A percentile compares a stretch with the other conserved stretches of the same genome.
Conservation (phyloP, 2,888 invertebrate species). For the Herminia tarsipennalis region DNA sequence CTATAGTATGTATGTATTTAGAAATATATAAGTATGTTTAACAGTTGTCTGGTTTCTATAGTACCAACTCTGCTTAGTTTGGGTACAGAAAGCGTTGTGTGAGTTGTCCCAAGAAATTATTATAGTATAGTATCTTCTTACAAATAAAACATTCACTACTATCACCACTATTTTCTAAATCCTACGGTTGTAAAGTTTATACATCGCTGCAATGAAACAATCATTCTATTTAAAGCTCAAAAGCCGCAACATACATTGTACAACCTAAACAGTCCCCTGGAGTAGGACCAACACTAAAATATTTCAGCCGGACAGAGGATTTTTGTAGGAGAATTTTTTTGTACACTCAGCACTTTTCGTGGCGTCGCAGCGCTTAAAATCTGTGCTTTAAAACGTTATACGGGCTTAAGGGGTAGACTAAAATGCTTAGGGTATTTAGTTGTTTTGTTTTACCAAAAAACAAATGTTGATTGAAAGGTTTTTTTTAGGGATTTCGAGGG, state of each 20-base stretch:
- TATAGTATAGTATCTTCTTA: no score
- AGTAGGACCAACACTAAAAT: slow-evolving; percentile 31
- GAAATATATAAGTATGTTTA: no score
- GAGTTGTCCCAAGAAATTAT: no score
- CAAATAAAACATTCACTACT: no score
- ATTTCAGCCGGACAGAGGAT: slow-evolving; percentile 43
- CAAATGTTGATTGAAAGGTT: background rate
- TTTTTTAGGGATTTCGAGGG: background rate
- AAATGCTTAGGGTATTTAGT: slow-evolving; percentile 1
- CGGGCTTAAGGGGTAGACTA: slow-evolving; percentile 52
- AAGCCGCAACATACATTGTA: background rate
- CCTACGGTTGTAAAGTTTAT: no score
- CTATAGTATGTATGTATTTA: no score
- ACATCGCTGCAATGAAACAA: background rate
- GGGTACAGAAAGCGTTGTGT: no score
- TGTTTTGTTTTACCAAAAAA: slow-evolving; percentile 2
- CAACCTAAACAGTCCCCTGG: slow-evolving; percentile 8
- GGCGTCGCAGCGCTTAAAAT: slow-evolving; percentile 64
- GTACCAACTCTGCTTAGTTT: no score
- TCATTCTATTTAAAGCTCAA: background rate
- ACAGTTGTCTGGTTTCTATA: no score
- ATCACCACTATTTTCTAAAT: no score
- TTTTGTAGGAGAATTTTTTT: slow-evolving; percentile 53
- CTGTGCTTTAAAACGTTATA: slow-evolving; percentile 59
- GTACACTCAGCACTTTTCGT: slow-evolving; percentile 59